These are phyloP conservation scores for Drosophila tanythrix DNA, from an alignment of 2,888 invertebrate species.

Conservation along the genomic window DNA sequence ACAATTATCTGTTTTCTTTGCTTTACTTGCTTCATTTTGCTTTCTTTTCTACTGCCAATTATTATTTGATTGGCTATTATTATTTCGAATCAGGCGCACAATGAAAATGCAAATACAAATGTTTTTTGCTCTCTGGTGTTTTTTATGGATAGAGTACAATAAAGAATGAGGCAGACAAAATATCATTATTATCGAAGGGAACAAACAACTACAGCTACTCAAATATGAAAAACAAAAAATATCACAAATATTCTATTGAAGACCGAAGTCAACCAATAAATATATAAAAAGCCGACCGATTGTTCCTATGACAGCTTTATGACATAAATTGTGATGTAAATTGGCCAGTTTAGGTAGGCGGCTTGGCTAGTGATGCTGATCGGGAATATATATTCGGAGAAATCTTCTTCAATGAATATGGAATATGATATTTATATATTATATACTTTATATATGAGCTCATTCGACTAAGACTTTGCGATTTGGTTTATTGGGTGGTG, in stretches of 20 bases:
- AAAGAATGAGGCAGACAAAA: neutral
- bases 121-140: neutral
- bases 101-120: neutral
- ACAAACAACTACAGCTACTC: slow-evolving; percentile 53
- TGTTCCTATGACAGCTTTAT: neutral
- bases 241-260: neutral
- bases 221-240: neutral
- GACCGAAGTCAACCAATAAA: neutral
- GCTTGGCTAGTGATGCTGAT: neutral
- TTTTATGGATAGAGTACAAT: neutral
- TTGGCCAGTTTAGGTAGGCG: too few species aligned
- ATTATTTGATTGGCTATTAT: too few species aligned
- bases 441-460: neutral
- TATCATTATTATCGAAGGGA: slow-evolving; percentile 22
- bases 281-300: neutral
- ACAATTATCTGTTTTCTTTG: too few species aligned
- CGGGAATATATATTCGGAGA: neutral
- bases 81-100: neutral
- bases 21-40: too few species aligned
- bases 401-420: neutral
- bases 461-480: neutral
- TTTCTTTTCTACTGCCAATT: neutral
- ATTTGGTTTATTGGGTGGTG: neutral
- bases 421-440: neutral
- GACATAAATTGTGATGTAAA: neutral